Percentiles rank a stretch among this genome's conserved stretches.
Conservation (phyloP, 23 tunicate genomes). For the Botrylloides violaceus region DNA sequence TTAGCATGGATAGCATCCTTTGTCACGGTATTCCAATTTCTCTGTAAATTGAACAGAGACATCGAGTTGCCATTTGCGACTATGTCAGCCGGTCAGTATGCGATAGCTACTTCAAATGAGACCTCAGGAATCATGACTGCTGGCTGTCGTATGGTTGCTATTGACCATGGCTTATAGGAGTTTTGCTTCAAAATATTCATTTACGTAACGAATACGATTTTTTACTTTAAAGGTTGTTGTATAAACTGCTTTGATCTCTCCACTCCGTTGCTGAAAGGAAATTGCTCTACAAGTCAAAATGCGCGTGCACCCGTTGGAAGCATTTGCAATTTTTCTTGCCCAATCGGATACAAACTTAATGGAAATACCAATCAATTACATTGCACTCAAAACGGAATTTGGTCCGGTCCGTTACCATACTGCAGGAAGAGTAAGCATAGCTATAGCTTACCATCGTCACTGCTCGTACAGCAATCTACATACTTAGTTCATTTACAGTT, state of each 20-base stretch:
- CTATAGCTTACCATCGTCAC: neutral
- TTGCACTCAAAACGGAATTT: neutral
- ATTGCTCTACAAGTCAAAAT: neutral
- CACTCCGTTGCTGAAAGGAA: neutral
- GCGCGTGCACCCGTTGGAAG: neutral
- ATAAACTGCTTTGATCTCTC: neutral
- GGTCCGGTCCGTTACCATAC: conserved; percentile 18
- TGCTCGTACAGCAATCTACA: too few species aligned
- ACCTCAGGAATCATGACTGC: too few species aligned
- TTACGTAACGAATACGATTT: neutral
- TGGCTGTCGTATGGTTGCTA: too few species aligned
- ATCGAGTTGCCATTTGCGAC: too few species aligned
- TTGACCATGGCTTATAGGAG: neutral
- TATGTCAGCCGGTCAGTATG: too few species aligned
- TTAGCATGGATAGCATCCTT: too few species aligned
- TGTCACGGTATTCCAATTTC: too few species aligned
- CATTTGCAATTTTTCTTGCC: neutral
- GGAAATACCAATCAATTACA: neutral
- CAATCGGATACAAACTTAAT: neutral
- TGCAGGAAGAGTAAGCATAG: conserved; percentile 20
- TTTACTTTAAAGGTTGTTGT: conserved; percentile 7
- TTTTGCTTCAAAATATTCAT: neutral
- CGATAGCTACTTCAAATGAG: too few species aligned
- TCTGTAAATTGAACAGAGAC: too few species aligned
- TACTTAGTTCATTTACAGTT: conserved; percentile 16